These are phyloP conservation scores for Gasteruption jaculator DNA, from an alignment of 2,888 invertebrate genomes.

Conservation along the genomic window DNA sequence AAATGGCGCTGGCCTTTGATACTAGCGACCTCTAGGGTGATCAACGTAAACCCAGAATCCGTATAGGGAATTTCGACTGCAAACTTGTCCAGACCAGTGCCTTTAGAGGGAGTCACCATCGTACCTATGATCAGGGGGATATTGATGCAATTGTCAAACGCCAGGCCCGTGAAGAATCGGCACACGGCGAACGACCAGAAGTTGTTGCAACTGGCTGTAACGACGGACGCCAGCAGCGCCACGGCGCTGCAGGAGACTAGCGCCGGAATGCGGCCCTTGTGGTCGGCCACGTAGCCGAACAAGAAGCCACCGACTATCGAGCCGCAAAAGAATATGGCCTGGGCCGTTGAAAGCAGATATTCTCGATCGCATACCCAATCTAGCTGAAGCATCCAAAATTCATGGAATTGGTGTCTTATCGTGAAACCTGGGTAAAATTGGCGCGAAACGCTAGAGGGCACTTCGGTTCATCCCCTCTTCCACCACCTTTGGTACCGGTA, in stretches of 20 bases:
- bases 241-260: conserved; percentile 51
- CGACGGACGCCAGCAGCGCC: conserved; percentile 51
- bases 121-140: conserved; percentile 57
- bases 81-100: too few relatives aligned
- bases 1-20: too few relatives aligned
- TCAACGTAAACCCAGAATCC: too few relatives aligned
- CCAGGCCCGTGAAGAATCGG: conserved; percentile 55
- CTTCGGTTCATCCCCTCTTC: too few relatives aligned
- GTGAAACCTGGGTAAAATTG: too few relatives aligned
- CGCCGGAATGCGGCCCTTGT: conserved; percentile 54
- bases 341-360: conserved; percentile 53
- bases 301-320: conserved; percentile 55
- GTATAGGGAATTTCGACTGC: too few relatives aligned
- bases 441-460: too few relatives aligned
- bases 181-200: conserved; percentile 53
- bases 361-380: conserved; percentile 57
- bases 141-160: conserved; percentile 56
- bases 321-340: conserved; percentile 55
- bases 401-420: background rate
- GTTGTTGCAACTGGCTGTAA: conserved; percentile 49
- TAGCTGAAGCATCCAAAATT: conserved; percentile 49
- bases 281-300: conserved; percentile 56
- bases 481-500: too few relatives aligned
- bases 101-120: too few relatives aligned
- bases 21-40: too few relatives aligned